Conservation (phyloP, 92 coral and sea anemone genomes). For the Zoanthus gigantus region DNA sequence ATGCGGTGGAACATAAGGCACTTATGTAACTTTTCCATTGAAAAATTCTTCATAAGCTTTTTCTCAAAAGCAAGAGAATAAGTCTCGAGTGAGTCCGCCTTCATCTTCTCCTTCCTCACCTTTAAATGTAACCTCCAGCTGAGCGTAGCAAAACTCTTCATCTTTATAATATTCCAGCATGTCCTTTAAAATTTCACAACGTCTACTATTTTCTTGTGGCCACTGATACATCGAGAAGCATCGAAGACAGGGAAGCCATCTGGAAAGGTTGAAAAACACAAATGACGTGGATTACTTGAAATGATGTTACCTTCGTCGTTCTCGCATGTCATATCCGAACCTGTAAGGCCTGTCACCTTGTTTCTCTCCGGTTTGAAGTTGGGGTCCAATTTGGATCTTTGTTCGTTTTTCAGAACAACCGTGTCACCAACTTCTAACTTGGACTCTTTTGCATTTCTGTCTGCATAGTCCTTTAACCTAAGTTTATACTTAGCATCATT, state of each 20-base stretch:
- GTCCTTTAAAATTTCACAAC: neutral
- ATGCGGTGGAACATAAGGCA: conserved; percentile 39
- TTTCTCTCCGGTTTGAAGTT: conserved; percentile 40
- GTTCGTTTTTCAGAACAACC: conserved; percentile 39
- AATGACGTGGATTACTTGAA: too few relatives aligned
- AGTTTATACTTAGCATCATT: conserved; percentile 36
- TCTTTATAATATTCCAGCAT: conserved; percentile 32
- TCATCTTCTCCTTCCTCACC: conserved; percentile 34
- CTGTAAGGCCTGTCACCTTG: conserved; percentile 27
- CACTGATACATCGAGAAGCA: too few relatives aligned
- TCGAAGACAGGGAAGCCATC: too few relatives aligned
- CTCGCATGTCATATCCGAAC: conserved; percentile 39
- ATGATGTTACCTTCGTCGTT: neutral
- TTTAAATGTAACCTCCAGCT: conserved; percentile 29
- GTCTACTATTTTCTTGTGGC: too few relatives aligned
- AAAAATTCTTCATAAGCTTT: conserved; percentile 23
- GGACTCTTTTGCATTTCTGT: conserved; percentile 33
- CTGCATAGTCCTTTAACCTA: conserved; percentile 46
- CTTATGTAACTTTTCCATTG: conserved; percentile 17
- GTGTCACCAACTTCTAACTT: conserved; percentile 44
- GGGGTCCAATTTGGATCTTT: conserved; percentile 34
- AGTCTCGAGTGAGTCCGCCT: conserved; percentile 37
- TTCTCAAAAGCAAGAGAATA: conserved; percentile 43
- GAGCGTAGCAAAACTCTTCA: conserved; percentile 21
- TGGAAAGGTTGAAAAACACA: too few relatives aligned